Evolutionary conservation across 2,888 invertebrate species (phyloP), one percentile per base, ranked within the genome.

Genomic region (Baronia brevicornis): DNA sequence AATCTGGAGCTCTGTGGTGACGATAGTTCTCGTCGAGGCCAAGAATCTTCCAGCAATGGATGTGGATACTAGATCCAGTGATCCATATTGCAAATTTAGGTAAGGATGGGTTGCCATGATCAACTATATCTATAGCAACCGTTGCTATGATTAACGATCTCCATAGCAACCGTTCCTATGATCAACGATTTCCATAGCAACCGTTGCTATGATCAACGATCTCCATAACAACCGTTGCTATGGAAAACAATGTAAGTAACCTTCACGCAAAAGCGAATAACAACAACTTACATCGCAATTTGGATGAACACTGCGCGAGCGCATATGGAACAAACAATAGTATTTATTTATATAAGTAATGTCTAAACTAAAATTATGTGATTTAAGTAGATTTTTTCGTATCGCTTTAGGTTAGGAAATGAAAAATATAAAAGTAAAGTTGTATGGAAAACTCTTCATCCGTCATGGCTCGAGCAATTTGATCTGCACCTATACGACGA

Each of bases 361-460:
- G n/a, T 3, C 12, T 23, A 23, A n/a, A 23, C 5, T 22, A 11
- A 31, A 3, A 17, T 23, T 3, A 23, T 10, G 12, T 6, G 10
- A 26, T 6, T 28, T 33, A 6, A 7, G 33, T 19, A n/a, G n/a
- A n/a, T n/a, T n/a, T n/a, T n/a, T n/a, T n/a, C n/a, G n/a, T n/a
- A n/a, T n/a, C n/a, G 6, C 21, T 64, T 13, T 64, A 95, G 96
- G 72, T 88, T 99, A 75, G 98, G 97, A 40, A 94, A 94, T 56
- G 98, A 98, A 82, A 98, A 98, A 84, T 98, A 95, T 85, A 98
- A 97, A 84, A 96, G 96, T 67, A 96, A 97, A 71, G 90, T 92
- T 35, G 88, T 91, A 31, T 91, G 92, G 88, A 92, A 95, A 63
- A 91, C 94, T 0, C 77, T 95, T 31, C 93, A 92, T 65, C 96